These are phyloP conservation scores for Drosophila navojoa DNA, from an alignment of 1,140 invertebrate species.

Conservation along the genomic window DNA sequence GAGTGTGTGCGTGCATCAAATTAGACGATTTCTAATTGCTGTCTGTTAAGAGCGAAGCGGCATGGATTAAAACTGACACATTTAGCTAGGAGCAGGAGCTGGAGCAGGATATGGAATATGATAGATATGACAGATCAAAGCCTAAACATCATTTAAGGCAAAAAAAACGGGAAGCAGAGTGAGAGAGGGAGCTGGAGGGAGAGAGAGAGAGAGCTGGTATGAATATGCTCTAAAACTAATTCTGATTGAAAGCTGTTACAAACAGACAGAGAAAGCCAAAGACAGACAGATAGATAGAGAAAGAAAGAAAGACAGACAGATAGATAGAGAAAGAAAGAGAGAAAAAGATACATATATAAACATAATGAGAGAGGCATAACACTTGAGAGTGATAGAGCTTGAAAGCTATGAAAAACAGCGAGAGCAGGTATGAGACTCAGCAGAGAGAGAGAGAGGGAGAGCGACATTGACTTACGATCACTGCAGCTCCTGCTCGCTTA, in stretches of 20 bases:
- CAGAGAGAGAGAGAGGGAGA: not conserved
- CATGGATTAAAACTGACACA: constrained; percentile 34
- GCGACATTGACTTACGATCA: not conserved
- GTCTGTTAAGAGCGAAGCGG: constrained; percentile 18
- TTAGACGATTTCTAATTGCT: constrained; percentile 70
- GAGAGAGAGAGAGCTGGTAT: too few species aligned
- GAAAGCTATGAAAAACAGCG: too few species aligned
- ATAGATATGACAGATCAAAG: constrained; percentile 18
- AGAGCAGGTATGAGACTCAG: not conserved
- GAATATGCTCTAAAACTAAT: too few species aligned
- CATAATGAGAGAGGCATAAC: too few species aligned
- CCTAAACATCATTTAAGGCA: constrained; percentile 1
- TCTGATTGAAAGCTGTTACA: too few species aligned
- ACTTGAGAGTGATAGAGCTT: too few species aligned
- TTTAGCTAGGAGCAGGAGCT: not conserved
- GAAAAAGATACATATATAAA: too few species aligned
- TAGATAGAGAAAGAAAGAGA: too few species aligned
- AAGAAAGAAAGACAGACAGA: too few species aligned
- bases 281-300: too few species aligned
- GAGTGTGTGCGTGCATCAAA: constrained; percentile 56
- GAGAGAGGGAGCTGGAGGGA: not conserved
- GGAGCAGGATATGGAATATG: constrained; percentile 3
- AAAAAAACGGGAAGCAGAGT: not conserved
- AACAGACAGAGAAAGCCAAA: too few species aligned
- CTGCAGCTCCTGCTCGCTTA: not conserved